Conservation (phyloP, 2,113 vertebrate genomes). For the Dicentrarchus labrax region DNA sequence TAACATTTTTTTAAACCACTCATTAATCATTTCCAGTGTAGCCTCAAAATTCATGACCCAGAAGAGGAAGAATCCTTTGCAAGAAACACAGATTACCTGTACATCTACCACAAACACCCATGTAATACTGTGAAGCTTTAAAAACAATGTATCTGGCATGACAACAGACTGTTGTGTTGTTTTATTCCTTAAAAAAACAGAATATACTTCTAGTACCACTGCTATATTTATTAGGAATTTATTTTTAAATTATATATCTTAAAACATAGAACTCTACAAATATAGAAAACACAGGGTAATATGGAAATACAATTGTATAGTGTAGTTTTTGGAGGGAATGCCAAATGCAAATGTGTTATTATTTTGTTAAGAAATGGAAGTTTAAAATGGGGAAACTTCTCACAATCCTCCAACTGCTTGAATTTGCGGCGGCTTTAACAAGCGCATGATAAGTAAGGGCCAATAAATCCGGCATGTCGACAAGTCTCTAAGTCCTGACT, state of each 20-base stretch:
- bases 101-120: neutral
- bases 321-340: neutral
- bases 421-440: neutral
- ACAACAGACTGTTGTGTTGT: neutral
- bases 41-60: conserved; percentile 10
- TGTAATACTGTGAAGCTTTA: neutral
- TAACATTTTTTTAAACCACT: neutral
- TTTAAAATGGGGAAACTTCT: conserved; percentile 5
- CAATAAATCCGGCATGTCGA: conserved; percentile 54
- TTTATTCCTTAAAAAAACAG: conserved; percentile 17
- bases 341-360: neutral
- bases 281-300: neutral
- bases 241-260: neutral
- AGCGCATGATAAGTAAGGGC: conserved; percentile 70
- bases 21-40: conserved; percentile 34
- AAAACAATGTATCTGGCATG: conserved; percentile 1
- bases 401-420: neutral
- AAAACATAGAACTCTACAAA: neutral
- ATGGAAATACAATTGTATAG: neutral
- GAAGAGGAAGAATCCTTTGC: neutral
- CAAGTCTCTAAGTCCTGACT: conserved; percentile 37
- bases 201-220: neutral
- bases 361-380: neutral
- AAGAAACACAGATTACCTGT: neutral
- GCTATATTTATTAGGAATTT: neutral